phyloP scores from a whole-genome alignment of 2,113 vertebrate species.

The Pogona vitticeps region DNA sequence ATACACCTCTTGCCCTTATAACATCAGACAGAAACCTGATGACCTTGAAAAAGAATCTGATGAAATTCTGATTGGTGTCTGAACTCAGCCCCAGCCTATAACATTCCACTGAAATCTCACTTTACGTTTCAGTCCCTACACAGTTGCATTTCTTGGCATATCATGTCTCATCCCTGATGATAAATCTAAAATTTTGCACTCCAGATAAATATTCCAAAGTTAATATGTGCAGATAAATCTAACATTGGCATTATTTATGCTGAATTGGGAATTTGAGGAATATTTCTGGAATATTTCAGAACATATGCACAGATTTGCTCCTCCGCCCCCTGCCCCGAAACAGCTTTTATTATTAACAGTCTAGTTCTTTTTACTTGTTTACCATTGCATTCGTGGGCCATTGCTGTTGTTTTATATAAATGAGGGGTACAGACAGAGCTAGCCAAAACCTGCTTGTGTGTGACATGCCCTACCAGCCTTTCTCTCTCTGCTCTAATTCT shows the following conservation, averaged over 20 bases:
- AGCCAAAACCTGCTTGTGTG: constrained; percentile 34
- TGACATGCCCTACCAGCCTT: constrained; percentile 38
- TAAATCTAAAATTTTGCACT: constrained; percentile 7
- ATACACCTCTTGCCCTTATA: constrained; percentile 1
- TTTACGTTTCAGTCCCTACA: neutral
- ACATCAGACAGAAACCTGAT: neutral
- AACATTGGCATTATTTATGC: constrained; percentile 4
- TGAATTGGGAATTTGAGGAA: constrained; percentile 10
- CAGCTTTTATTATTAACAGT: neutral
- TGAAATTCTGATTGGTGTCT: neutral
- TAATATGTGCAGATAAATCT: constrained; percentile 5
- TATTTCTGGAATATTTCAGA: neutral
- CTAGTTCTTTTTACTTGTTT: neutral
- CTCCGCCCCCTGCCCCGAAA: neutral
- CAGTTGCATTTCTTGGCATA: neutral
- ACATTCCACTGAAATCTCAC: neutral
- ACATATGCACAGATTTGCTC: neutral
- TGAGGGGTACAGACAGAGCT: neutral
- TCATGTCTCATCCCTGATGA: neutral
- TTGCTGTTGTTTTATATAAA: constrained; percentile 39
- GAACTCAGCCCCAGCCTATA: neutral
- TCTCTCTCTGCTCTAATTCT: constrained; percentile 21
- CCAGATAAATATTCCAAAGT: constrained; percentile 5
- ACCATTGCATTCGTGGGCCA: constrained; percentile 31
- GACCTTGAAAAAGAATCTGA: neutral